Percentiles rank a stretch among this genome's conserved stretches.
Conservation (phyloP, 2,888 invertebrate species). For the Trachelus tabidus region DNA sequence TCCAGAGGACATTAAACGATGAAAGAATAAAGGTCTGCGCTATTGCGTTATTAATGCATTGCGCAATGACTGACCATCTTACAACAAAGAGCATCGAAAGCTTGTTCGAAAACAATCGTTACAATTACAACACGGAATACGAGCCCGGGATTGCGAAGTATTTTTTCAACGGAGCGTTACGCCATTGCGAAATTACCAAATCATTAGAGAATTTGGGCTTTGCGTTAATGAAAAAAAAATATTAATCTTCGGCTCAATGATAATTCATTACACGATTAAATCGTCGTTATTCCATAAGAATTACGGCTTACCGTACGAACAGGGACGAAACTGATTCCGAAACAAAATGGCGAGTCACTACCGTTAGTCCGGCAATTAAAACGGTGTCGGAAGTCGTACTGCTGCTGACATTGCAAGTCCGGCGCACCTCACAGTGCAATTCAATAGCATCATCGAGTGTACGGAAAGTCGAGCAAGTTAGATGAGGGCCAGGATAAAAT, state of each 20-base stretch:
- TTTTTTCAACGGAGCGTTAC: background rate
- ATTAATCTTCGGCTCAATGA: background rate
- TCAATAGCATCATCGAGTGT: conserved; percentile 24
- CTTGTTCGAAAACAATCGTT: conserved; percentile 7
- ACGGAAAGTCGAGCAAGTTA: conserved; percentile 2
- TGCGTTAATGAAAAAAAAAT: background rate
- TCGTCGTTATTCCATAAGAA: background rate
- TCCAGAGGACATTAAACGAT: background rate
- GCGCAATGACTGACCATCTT: conserved; percentile 24
- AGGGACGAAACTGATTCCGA: background rate
- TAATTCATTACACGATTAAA: background rate
- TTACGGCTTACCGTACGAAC: background rate
- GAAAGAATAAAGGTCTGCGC: background rate
- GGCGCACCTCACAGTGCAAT: conserved; percentile 21
- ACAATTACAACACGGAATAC: background rate
- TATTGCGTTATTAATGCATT: conserved; percentile 10
- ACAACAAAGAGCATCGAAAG: conserved; percentile 8
- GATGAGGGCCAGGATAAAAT: background rate
- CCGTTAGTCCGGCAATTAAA: conserved; percentile 64
- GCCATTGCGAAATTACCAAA: background rate
- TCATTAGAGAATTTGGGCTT: background rate
- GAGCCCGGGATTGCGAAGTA: background rate
- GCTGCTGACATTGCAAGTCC: conserved; percentile 44
- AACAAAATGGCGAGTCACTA: conserved; percentile 24
- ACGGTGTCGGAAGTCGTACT: conserved; percentile 62